These are phyloP conservation scores for Linhomoeus sp. DNA, from an alignment of 2,888 invertebrate genomes.

Conservation along the genomic window DNA sequence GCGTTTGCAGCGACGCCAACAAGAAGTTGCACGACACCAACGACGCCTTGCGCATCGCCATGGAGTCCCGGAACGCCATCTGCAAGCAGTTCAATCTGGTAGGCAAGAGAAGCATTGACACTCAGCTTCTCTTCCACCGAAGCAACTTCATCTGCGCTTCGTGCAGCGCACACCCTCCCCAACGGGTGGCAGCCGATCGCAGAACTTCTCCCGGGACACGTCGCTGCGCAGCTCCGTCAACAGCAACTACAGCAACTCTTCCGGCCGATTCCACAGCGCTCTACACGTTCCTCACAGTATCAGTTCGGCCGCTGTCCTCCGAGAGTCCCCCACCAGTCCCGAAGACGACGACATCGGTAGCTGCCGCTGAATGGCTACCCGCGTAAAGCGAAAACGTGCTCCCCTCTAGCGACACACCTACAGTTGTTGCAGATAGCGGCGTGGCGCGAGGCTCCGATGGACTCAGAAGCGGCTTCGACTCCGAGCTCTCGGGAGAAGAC, in stretches of 20 bases:
- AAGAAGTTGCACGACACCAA: conserved; percentile 40
- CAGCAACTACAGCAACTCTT: no score
- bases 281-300: neutral
- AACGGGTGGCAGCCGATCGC: no score
- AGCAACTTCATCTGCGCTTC: neutral
- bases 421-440: neutral
- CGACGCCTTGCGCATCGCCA: conserved; percentile 36
- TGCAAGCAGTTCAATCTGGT: conserved; percentile 17
- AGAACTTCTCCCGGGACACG: neutral
- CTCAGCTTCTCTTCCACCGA: no score
- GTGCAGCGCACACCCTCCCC: conserved; percentile 10
- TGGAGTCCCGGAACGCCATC: conserved; percentile 25
- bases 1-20: conserved; percentile 39
- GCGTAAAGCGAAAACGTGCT: no score
- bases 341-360: no score
- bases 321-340: no score
- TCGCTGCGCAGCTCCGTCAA: neutral
- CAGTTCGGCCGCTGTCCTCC: no score
- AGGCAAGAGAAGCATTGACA: neutral
- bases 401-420: no score
- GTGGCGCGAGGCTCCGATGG: neutral
- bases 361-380: no score
- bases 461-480: neutral
- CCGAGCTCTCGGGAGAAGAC: neutral
- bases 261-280: no score